These are phyloP conservation scores for Sympetrum striolatum DNA, from an alignment of 2,888 invertebrate genomes.

Conservation along the genomic window DNA sequence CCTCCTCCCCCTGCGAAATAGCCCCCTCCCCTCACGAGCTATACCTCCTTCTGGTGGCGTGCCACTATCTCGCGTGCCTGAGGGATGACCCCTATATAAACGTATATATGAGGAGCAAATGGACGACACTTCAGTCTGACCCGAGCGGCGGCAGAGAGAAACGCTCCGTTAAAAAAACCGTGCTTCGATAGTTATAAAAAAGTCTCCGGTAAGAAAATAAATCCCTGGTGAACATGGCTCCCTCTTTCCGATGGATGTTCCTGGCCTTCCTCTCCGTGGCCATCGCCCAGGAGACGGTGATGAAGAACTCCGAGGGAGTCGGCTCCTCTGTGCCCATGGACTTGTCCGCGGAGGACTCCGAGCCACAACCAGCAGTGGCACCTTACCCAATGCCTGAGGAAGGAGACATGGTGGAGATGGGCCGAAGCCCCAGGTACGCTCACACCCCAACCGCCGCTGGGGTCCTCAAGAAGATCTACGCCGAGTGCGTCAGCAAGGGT, in stretches of 20 bases:
- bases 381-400: slow-evolving; percentile 27
- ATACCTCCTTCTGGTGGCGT: background rate
- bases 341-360: background rate
- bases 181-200: background rate
- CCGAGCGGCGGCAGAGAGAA: background rate
- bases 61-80: background rate
- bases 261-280: slow-evolving; percentile 18
- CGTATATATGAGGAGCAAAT: slow-evolving; percentile 20
- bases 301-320: background rate
- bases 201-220: background rate
- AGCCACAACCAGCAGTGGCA: background rate
- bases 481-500: slow-evolving; percentile 72
- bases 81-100: slow-evolving; percentile 19
- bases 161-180: background rate
- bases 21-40: background rate
- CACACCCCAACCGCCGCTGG: slow-evolving; percentile 64
- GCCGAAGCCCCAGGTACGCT: background rate
- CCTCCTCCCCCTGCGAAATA: background rate
- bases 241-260: slow-evolving; percentile 11
- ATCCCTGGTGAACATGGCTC: slow-evolving; percentile 1
- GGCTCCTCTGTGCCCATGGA: background rate
- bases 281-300: slow-evolving; percentile 11
- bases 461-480: slow-evolving; percentile 71
- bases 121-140: background rate
- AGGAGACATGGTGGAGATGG: slow-evolving; percentile 21